phyloP scores from a whole-genome alignment of 2,888 invertebrate species.

The Cephus pygmeus region DNA sequence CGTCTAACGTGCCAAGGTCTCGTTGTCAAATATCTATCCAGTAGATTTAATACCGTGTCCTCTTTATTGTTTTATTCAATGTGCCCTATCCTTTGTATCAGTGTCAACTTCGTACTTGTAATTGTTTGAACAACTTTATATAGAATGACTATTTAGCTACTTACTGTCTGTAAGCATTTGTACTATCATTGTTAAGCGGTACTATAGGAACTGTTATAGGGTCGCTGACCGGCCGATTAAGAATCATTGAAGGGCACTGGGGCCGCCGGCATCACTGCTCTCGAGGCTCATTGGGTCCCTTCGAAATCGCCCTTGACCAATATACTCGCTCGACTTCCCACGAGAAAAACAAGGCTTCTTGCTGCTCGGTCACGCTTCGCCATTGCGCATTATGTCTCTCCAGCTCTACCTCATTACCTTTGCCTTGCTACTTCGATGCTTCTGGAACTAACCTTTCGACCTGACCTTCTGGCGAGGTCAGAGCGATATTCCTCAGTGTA shows the following conservation, averaged over 20 bases:
- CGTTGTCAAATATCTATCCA: neutral
- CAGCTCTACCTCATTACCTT: neutral
- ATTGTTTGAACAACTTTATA: neutral
- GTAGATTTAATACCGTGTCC: neutral
- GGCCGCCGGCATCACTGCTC: constrained; percentile 18
- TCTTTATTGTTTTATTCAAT: neutral
- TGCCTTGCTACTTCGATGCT: neutral
- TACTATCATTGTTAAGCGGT: neutral
- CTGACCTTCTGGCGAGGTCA: neutral
- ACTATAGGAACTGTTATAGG: neutral
- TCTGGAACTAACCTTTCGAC: neutral
- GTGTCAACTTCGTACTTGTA: neutral
- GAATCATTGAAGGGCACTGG: constrained; percentile 11
- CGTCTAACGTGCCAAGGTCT: neutral
- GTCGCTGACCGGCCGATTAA: constrained; percentile 2
- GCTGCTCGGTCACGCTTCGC: neutral
- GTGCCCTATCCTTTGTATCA: neutral
- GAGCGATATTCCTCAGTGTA: neutral
- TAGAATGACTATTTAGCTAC: neutral
- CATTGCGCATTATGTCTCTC: neutral
- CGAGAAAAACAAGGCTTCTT: neutral
- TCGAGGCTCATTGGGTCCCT: constrained; percentile 9
- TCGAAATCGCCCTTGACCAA: constrained; percentile 24
- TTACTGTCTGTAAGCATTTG: neutral
- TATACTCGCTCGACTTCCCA: constrained; percentile 10